Percentiles rank a stretch among this genome's conserved stretches.
Conservation (phyloP, 23 tunicate species). For the Ascidia mentula region DNA sequence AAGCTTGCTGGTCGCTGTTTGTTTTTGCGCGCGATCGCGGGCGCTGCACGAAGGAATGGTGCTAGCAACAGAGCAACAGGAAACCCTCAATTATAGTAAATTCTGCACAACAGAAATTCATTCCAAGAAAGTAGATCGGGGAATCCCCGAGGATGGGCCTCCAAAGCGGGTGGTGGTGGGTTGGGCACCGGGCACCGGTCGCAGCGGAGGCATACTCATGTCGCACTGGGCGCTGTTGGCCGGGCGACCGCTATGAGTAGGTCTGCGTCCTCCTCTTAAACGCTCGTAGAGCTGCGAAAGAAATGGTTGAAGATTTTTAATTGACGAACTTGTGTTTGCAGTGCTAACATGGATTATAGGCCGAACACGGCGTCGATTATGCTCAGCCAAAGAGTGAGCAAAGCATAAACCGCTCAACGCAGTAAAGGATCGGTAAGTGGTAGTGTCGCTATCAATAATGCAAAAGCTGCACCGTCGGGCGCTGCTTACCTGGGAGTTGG, state of each 20-base stretch:
- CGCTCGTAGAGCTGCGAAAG: background rate
- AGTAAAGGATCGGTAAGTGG: background rate
- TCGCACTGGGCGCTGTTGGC: background rate
- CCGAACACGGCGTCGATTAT: no score
- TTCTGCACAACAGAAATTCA: conserved; percentile 12
- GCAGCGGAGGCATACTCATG: background rate
- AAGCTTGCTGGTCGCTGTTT: background rate
- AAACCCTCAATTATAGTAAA: conserved; percentile 9
- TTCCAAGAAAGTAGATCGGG: conserved; percentile 8
- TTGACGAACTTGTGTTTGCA: no score
- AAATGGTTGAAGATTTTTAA: no score
- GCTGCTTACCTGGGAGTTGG: conserved; percentile 2
- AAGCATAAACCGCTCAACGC: no score
- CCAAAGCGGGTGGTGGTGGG: background rate
- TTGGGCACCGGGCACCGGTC: background rate
- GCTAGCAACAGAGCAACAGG: conserved; percentile 1
- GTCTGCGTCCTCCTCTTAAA: background rate
- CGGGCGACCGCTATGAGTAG: background rate
- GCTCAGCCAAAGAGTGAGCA: no score
- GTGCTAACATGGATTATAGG: no score
- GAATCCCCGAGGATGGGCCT: conserved; percentile 5
- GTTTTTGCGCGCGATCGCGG: background rate
- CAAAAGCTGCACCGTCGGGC: background rate
- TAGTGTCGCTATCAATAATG: background rate
- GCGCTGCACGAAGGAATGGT: background rate